Base-by-base conservation (phyloP, 2,113 vertebrate species). In the Semicossyphus pulcher region DNA sequence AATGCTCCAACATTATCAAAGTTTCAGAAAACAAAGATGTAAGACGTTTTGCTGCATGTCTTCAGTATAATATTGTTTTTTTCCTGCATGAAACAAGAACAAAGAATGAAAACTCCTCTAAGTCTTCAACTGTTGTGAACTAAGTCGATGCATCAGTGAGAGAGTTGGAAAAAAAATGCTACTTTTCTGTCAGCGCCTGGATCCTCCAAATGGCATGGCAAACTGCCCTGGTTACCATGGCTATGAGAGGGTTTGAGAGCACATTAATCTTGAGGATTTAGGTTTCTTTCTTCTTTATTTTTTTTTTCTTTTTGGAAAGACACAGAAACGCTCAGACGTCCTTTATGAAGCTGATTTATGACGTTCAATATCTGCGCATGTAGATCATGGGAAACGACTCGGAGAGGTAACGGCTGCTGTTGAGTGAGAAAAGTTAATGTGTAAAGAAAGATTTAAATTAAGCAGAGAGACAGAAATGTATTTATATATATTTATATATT, bases 221-320 rank as follows among this genome's bases (percentile, higher is more conserved):
- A 79, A 78, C 78, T 80, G 87, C 87, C 89, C 80, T 32, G 73
- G 92, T 93, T 92, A 83, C 90, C 92, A 93, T 93, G 90, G 91
- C 77, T 89, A 89, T 91, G 76, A 74, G 90, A 83, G 81, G 78
- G 82, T 73, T 86, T 77, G 83, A 88, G 78, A 75, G 79, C 81
- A 88, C 91, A 93, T 93, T 92, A 84, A 92, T 94, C 89, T 89
- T 41, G 60, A 87, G 86, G 91, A 86, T 92, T 92, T 92, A 87
- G 81, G 72, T 83, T 85, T 85, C 74, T 48, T 80, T 83, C 64
- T 68, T 59, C 73, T 71, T 64, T 77, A 61, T 66, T 61, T 45
- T 64, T 58, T 49, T 53, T 57, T 67, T 56, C 58, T n/a, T 16
- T 4, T 16, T 16, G 5, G 6, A 67, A 85, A 87, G 63, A 87